Base-by-base conservation (phyloP, 92 coral and sea anemone genomes). In the Chrysogorgia sp. region DNA sequence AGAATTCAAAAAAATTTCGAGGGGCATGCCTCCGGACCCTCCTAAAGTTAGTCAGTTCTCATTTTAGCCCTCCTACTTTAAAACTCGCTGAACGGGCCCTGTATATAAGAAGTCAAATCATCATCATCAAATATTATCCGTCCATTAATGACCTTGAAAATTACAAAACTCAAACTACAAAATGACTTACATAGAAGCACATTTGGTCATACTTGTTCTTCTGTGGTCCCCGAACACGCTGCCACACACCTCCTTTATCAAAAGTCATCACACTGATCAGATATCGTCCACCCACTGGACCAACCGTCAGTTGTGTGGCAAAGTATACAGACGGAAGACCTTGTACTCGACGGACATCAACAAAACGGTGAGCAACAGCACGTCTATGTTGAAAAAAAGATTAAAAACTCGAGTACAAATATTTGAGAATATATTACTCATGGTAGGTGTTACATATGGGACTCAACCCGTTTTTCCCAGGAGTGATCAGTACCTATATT, bases 301-400 rank as follows among this genome's bases (percentile, higher is more conserved):
- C 99, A n/a, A 92, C 92, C 0, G 99, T 96, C 26, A 96, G 79
- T 62, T 96, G 99, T 0, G 99, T 96, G 20, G 99, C 99, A 32
- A 92, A 55, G 53, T 96, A 96, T 15, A 90, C 89, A 23, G 91
- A 93, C 19, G 92, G 84, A 79, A 90, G 67, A 7, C 88, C 80
- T 31, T 75, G 48, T 19, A 96, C 77, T 65, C 58, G 85, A 48
- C 86, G 88, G 47, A 96, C 87, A 71, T 96, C 99, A 19, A 96
- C 99, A 81, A 96, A 96, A 14, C 97, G 92, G 53, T 89, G 92
- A 13, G 86, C 86, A 6, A 96, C 90, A 10, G 80, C 84, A 29
- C 77, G 24, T 80, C 99, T 96, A 71, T 13, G 33, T 75, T 30
- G 23, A 34, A 72, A 1, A 75, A 33, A 48, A 6, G 53, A 37